phyloP scores from a whole-genome alignment of 1,140 invertebrate genomes.

The Tetramorium parvispinum region DNA sequence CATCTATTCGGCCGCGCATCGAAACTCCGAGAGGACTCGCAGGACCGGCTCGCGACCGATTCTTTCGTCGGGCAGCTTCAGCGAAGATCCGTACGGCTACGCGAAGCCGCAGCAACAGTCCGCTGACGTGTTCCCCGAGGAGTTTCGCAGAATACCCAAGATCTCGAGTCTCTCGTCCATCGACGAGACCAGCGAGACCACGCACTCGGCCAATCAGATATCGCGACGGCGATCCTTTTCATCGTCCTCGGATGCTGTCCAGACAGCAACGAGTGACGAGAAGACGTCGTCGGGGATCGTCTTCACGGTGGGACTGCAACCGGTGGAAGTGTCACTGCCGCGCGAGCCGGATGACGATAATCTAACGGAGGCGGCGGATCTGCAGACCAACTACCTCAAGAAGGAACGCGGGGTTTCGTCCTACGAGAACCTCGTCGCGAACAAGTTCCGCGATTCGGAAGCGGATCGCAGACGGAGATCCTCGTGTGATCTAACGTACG shows the following conservation, averaged over 20 bases:
- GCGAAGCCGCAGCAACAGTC: slow-evolving; percentile 64
- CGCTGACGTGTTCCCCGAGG: slow-evolving; percentile 72
- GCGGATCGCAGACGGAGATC: slow-evolving; percentile 71
- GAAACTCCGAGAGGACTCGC: slow-evolving; percentile 90
- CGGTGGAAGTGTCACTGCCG: slow-evolving; percentile 57
- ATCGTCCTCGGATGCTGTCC: slow-evolving; percentile 28
- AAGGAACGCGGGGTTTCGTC: slow-evolving; percentile 56
- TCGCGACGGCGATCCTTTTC: slow-evolving; percentile 65
- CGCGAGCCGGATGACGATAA: slow-evolving; percentile 41
- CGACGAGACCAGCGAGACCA: slow-evolving; percentile 83
- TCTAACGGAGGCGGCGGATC: slow-evolving; percentile 70
- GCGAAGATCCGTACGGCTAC: slow-evolving; percentile 78
- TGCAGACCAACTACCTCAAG: slow-evolving; percentile 73
- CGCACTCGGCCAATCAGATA: slow-evolving; percentile 76
- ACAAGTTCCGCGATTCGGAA: slow-evolving; percentile 63
- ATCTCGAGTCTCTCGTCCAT: slow-evolving; percentile 84
- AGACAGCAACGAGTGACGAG: slow-evolving; percentile 28
- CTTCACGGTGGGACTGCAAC: slow-evolving; percentile 80
- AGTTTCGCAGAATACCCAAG: slow-evolving; percentile 80
- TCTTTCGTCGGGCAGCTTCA: slow-evolving; percentile 83
- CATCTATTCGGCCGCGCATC: slow-evolving; percentile 90
- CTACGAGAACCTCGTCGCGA: slow-evolving; percentile 60
- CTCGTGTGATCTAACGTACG: slow-evolving; percentile 78
- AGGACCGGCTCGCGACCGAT: slow-evolving; percentile 88
- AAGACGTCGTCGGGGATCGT: slow-evolving; percentile 70